Base-by-base conservation (phyloP, 2,888 invertebrate species). In the Drosophila neutralis region DNA sequence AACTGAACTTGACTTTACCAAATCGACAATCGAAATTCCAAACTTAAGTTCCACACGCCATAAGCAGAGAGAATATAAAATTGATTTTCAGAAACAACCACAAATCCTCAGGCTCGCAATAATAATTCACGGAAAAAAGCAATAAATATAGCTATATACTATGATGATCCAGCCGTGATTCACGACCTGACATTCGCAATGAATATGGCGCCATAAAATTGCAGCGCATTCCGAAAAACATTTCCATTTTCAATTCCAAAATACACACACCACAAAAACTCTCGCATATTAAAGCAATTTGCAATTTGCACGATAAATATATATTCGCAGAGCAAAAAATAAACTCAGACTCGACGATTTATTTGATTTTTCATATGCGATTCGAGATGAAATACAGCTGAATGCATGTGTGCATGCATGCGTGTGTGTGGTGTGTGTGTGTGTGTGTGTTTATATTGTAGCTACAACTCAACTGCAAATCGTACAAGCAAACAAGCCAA, bases 401-500 rank as follows among this genome's bases (percentile, higher is more conserved):
- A 65, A 53, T 66, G 13, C 45, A 53, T 54, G 31, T 49, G 6
- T 49, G 10, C 58, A n/a, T 49, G 29, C 29, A 1, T 29, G 8
- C 27, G 27, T 62, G 18, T 52, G 29, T 58, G 8, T 42, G 27
- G n/a, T 59, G 21, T 56, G 33, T 60, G 24, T 45, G 33, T 52
- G 29, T 49, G 13, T 60, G 45, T 60, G 57, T 69, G 48, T 82
- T 64, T 74, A 58, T 69, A 53, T 64, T 78, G 64, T 61, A 79
- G 60, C 73, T 69, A 73, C 73, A 77, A 76, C 61, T 72, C 70
- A 77, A 76, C 83, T 78, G 87, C 81, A 87, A 89, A 85, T 85
- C 85, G 85, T 77, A 82, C 82, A 87, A 89, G 82, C 76, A 87
- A 82, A 83, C 74, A 77, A 71, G 69, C 61, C 67, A 73, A 71